phyloP scores from a whole-genome alignment of 2,888 invertebrate species.

The Heliconius aoede region DNA sequence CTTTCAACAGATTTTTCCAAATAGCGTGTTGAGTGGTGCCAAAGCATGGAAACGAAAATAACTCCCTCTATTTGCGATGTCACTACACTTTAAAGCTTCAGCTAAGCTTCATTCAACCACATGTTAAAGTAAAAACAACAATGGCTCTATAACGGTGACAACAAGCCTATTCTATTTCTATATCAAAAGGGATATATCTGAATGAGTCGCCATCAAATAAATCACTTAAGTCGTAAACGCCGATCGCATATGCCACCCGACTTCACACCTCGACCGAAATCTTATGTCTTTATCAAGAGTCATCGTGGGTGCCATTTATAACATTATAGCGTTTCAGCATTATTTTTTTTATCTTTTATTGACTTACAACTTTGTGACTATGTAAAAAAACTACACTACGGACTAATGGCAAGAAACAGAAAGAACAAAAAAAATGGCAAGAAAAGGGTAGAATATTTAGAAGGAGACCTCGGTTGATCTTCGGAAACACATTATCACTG shows the following conservation, averaged over 20 bases:
- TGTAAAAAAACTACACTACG: too few species aligned
- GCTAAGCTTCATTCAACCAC: neutral
- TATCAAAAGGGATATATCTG: constrained; percentile 37
- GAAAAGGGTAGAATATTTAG: too few species aligned
- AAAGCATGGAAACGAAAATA: too few species aligned
- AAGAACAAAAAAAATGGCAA: too few species aligned
- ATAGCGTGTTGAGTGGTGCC: too few species aligned
- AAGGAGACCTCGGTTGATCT: too few species aligned
- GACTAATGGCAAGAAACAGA: too few species aligned
- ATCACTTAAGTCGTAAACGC: constrained; percentile 67
- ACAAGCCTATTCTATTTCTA: constrained; percentile 36
- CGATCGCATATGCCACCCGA: constrained; percentile 66
- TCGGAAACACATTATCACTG: too few species aligned
- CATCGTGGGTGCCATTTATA: constrained; percentile 52
- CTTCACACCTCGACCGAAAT: constrained; percentile 73
- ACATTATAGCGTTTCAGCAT: constrained; percentile 31
- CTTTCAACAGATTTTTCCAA: too few species aligned
- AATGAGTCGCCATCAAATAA: constrained; percentile 53
- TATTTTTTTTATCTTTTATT: too few species aligned
- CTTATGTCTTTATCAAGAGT: constrained; percentile 69
- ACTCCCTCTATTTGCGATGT: too few species aligned
- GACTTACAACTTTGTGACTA: too few species aligned
- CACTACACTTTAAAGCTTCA: neutral
- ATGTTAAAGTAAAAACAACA: constrained; percentile 23
- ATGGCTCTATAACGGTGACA: constrained; percentile 17